Base-by-base conservation (phyloP, 2,113 vertebrate species). In the Piprites chloris region DNA sequence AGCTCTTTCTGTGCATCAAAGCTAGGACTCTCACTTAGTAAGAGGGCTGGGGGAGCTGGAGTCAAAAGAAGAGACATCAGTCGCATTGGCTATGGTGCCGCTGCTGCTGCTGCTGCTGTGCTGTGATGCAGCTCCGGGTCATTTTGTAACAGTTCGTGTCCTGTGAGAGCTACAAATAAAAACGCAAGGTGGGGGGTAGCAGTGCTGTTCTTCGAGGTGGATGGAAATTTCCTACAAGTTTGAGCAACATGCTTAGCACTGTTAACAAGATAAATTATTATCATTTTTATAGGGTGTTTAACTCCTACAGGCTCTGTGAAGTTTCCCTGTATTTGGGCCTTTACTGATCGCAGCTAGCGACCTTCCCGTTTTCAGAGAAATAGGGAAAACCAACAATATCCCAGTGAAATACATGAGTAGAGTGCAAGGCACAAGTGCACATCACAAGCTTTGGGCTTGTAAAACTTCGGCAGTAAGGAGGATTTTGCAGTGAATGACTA, bases 41-140 rank as follows among this genome's bases (percentile, higher is more conserved):
- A 30, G 41, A 37, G 6, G 16, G 39, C 9, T 0, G 0, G 14
- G 44, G 19, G 17, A 82, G 19, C 10, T 18, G 20, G 30, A 58
- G 23, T 32, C 58, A 23, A 0, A 24, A 13, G 67, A 94, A 42
- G 20, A 49, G 28, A 12, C 14, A 39, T 46, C 14, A 8, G 2
- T 8, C 3, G 6, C 2, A 1, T 32, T 28, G 56, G 50, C 52
- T 2, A 2, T 0, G n/a, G n/a, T n/a, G n/a, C n/a, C n/a, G 12
- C 33, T 47, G n/a, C 21, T 35, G 46, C 46, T 46, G 62, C 28
- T 8, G 62, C 28, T 8, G 22, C 27, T 1, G 1, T 2, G 21
- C 5, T 20, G 5, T 12, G 33, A 68, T 1, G 19, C 33, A 79
- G 33, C 14, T 71, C n/a, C n/a, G n/a, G 56, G 37, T 82, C 44